Conservation (phyloP, 2,797 vertebrate genomes). For the Hydrolagus colliei region DNA sequence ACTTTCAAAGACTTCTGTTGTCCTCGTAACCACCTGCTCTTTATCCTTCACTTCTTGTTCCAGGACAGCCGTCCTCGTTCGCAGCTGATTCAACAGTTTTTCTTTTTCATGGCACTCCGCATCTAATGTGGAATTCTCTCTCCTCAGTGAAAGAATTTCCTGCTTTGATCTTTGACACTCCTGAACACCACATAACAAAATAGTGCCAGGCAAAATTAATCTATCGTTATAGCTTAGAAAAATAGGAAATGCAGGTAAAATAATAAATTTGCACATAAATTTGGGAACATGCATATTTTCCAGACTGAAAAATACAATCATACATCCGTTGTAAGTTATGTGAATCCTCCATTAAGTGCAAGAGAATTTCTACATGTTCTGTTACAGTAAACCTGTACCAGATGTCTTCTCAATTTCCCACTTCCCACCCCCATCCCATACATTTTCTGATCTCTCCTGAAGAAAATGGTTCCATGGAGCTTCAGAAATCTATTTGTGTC, state of each 20-base stretch:
- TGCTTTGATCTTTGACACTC: slow-evolving; percentile 38
- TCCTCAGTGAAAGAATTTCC: slow-evolving; percentile 35
- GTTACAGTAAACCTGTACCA: too few species aligned
- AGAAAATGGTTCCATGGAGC: too few species aligned
- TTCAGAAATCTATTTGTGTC: too few species aligned
- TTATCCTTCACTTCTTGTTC: slow-evolving; percentile 41
- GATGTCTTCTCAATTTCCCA: too few species aligned
- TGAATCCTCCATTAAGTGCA: too few species aligned
- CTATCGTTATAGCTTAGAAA: background rate
- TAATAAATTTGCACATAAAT: too few species aligned
- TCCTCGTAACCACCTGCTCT: slow-evolving; percentile 31
- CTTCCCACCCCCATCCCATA: too few species aligned
- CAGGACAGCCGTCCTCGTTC: slow-evolving; percentile 32
- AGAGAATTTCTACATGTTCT: too few species aligned
- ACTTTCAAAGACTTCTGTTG: slow-evolving; percentile 34
- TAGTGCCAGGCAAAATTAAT: background rate
- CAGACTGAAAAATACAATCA: too few species aligned
- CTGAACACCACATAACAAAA: slow-evolving; percentile 1
- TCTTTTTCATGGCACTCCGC: slow-evolving; percentile 36
- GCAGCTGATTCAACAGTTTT: slow-evolving; percentile 34
- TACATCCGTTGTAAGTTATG: too few species aligned
- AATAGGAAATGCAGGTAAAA: background rate
- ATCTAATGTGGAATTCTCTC: slow-evolving; percentile 37
- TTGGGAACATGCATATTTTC: too few species aligned
- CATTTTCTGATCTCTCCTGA: too few species aligned